Base-by-base conservation (phyloP, 2,888 invertebrate species). In the Galerucella nymphaeae region DNA sequence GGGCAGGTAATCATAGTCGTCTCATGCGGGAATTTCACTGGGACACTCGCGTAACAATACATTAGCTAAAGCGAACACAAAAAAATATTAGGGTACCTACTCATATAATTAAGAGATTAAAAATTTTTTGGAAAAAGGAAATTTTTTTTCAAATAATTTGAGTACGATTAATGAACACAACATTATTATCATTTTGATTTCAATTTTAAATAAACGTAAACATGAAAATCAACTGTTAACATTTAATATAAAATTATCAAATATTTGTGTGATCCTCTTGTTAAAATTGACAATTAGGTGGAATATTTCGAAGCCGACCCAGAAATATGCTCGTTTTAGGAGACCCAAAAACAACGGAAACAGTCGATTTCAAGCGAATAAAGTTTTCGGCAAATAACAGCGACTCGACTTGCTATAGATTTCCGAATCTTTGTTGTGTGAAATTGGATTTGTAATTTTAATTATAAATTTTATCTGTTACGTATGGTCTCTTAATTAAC, bases 401-500 rank as follows among this genome's bases (percentile, higher is more conserved):
- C 59, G 38, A n/a, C 38, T 59, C 59, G 59, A 38, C 42, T 18
- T 38, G 79, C 81, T 80, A 82, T 84, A 84, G 82, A 84, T 84
- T 83, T 82, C 80, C 77, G 74, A 79, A 78, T 84, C 84, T 84
- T 85, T 85, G 84, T 85, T 84, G 84, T 84, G 84, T 85, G 85
- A 85, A 85, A 85, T 85, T 85, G 85, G 84, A 85, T 85, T 83
- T 85, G 84, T 84, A 85, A 84, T 85, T 85, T 85, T 84, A 85
- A 85, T 85, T 85, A 85, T 84, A 84, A 77, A 82, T 84, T 83
- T 84, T 84, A 84, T 84, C 83, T 83, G 83, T 82, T 81, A 82
- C 83, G 82, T 83, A 83, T 83, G 83, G 79, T 79, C 83, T 82
- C 83, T 84, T 84, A 84, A 84, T 85, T 84, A 85, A 83, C 74